Evolutionary conservation across 35 echinoderm and acorn worm genomes (phyloP).

Genomic region (Holothuria glaberrima): DNA sequence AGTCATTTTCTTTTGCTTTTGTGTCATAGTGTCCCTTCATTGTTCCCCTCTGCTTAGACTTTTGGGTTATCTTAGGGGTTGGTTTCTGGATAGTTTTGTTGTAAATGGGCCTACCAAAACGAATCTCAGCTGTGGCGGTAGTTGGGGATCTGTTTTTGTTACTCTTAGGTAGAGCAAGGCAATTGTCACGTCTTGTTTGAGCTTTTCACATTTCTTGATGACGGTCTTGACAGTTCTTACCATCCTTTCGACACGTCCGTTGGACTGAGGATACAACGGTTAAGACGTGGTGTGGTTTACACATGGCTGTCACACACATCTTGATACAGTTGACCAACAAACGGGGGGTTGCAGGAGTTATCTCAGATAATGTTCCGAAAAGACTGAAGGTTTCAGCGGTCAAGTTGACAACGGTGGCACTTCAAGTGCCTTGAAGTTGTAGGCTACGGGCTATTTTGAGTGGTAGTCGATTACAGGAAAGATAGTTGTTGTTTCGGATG

Average conservation of each 20-base stretch:
- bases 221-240: too few relatives aligned
- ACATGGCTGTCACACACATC: slow-evolving; percentile 59
- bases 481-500: not conserved
- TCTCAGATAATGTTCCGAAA: slow-evolving; percentile 53
- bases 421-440: slow-evolving; percentile 52
- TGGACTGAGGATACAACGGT: slow-evolving; percentile 54
- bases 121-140: slow-evolving; percentile 67
- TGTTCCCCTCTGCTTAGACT: not conserved
- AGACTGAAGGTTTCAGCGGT: slow-evolving; percentile 45
- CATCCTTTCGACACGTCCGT: slow-evolving; percentile 67
- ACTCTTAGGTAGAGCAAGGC: slow-evolving; percentile 61
- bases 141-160: slow-evolving; percentile 35
- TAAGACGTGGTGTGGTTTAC: slow-evolving; percentile 63
- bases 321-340: slow-evolving; percentile 48
- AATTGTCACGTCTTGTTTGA: slow-evolving; percentile 49
- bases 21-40: slow-evolving; percentile 58
- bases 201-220: slow-evolving; percentile 63
- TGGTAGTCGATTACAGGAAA: slow-evolving; percentile 73
- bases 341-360: slow-evolving; percentile 62
- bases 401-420: slow-evolving; percentile 33
- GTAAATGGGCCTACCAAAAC: slow-evolving; percentile 58
- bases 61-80: not conserved
- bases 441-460: slow-evolving; percentile 68
- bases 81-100: slow-evolving; percentile 47
- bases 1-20: not conserved